Evolutionary conservation across 1,140 invertebrate genomes (phyloP).

Genomic region (Drosophila lowei): DNA sequence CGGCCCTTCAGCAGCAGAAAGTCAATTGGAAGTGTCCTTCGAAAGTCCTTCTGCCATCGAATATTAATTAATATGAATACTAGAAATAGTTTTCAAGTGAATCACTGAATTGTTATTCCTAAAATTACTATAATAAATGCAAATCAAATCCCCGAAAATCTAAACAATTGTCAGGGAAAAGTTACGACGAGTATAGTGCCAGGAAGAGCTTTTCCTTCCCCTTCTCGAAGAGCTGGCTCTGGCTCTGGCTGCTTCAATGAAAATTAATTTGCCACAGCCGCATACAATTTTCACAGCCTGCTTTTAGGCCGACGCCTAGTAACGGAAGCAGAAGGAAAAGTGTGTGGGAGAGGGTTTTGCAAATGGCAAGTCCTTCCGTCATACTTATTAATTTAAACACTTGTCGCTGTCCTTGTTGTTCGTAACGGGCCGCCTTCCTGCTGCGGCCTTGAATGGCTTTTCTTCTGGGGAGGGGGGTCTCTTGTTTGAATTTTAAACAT

Average conservation of each 20-base stretch:
- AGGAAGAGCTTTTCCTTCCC: no score
- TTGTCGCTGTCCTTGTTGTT: conserved; percentile 17
- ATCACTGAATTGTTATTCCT: neutral
- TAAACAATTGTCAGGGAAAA: neutral
- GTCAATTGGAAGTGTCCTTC: conserved; percentile 10
- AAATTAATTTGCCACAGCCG: conserved; percentile 63
- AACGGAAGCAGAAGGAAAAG: conserved; percentile 19
- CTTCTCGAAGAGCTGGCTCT: neutral
- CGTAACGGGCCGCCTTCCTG: neutral
- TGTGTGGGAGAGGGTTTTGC: neutral
- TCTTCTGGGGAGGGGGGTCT: neutral
- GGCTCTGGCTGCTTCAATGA: conserved; percentile 12
- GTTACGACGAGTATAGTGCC: neutral
- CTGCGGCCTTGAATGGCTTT: no score
- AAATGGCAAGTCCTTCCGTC: conserved; percentile 8
- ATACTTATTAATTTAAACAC: conserved; percentile 51
- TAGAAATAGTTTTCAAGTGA: neutral
- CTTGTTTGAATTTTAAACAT: conserved; percentile 62
- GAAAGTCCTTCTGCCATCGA: neutral
- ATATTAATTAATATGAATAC: neutral
- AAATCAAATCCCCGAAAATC: conserved; percentile 24
- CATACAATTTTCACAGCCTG: conserved; percentile 52
- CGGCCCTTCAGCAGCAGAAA: conserved; percentile 2
- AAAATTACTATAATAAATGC: conserved; percentile 30
- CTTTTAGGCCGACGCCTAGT: conserved; percentile 51